A percentile compares a stretch with the other conserved stretches of the same genome.
These are phyloP conservation scores for Diglossa brunneiventris DNA, from an alignment of 2,113 vertebrate genomes.

Conservation along the genomic window DNA sequence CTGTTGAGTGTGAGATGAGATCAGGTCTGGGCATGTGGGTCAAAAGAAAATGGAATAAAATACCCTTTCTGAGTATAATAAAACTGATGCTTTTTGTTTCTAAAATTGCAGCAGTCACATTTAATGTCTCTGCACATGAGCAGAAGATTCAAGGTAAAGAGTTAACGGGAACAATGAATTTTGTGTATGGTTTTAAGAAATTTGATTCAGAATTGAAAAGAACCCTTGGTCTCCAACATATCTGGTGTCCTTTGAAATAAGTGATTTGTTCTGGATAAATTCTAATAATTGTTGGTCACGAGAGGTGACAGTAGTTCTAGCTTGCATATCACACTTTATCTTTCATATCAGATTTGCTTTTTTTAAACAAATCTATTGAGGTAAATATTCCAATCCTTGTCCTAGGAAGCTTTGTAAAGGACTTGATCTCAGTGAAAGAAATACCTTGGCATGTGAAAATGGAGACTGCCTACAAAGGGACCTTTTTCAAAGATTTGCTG, in stretches of 20 bases:
- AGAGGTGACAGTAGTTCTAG: background rate
- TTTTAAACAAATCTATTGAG: background rate
- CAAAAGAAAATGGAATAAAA: background rate
- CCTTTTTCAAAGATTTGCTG: background rate
- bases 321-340: background rate
- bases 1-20: background rate
- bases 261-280: background rate
- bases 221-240: background rate
- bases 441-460: background rate
- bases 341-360: background rate
- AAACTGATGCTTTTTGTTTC: constrained; percentile 10
- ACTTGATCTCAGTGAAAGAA: background rate
- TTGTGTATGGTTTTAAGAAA: background rate
- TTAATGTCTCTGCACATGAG: background rate
- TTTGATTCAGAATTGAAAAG: background rate
- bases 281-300: background rate
- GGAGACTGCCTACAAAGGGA: background rate
- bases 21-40: background rate
- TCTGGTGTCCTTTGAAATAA: background rate
- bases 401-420: background rate
- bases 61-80: background rate
- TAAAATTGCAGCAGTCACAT: constrained; percentile 6
- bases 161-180: background rate
- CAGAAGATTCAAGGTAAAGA: constrained; percentile 36
- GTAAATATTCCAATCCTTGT: background rate